Evolutionary conservation across 1,140 invertebrate genomes (phyloP).

Genomic region (Euschistus heros): DNA sequence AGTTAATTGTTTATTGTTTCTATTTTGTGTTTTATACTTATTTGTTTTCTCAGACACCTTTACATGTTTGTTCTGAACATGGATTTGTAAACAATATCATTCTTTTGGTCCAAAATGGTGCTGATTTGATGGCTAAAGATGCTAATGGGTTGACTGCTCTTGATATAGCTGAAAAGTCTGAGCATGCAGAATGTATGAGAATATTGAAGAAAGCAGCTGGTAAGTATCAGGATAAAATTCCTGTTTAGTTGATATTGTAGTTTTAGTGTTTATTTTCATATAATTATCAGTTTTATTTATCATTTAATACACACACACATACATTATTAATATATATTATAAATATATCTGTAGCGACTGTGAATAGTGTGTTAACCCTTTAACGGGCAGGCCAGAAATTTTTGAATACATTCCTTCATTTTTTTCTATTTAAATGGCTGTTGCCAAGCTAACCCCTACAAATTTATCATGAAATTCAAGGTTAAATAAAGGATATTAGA

Average conservation of each 20-base stretch:
- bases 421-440: too few relatives aligned
- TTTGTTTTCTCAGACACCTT: conserved; percentile 49
- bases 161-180: conserved; percentile 61
- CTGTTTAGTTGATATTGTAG: too few relatives aligned
- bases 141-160: conserved; percentile 55
- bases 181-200: conserved; percentile 52
- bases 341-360: too few relatives aligned
- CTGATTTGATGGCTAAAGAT: conserved; percentile 52
- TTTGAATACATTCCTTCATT: too few relatives aligned
- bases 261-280: too few relatives aligned
- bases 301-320: neutral
- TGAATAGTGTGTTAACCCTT: too few relatives aligned
- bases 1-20: neutral
- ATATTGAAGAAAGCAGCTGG: conserved; percentile 58
- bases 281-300: neutral
- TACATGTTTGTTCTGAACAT: conserved; percentile 71
- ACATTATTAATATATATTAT: neutral
- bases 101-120: conserved; percentile 54
- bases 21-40: conserved; percentile 8
- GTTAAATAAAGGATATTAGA: too few relatives aligned
- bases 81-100: conserved; percentile 61
- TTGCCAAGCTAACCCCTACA: too few relatives aligned
- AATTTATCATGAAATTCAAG: too few relatives aligned
- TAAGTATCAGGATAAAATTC: conserved; percentile 32
- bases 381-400: too few relatives aligned